These are phyloP conservation scores for Tachina grossa DNA, from an alignment of 2,888 invertebrate species.

Conservation along the genomic window DNA sequence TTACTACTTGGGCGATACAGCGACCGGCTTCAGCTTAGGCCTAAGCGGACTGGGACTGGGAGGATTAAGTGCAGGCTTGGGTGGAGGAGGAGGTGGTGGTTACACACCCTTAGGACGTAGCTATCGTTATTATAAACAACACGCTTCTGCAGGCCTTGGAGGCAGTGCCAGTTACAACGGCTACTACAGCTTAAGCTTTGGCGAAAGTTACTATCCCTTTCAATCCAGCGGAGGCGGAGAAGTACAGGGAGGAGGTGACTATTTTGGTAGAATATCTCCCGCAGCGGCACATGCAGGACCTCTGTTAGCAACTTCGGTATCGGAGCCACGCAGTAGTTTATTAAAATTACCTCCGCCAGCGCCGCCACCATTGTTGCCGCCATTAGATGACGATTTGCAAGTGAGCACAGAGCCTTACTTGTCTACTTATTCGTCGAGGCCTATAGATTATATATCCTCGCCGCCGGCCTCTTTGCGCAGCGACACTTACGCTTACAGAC, in stretches of 20 bases:
- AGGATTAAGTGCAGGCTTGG: conserved; percentile 64
- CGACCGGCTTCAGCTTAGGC: conserved; percentile 58
- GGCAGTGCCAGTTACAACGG: conserved; percentile 69
- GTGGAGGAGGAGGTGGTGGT: conserved; percentile 71
- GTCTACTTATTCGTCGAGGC: conserved; percentile 68
- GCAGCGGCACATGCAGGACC: conserved; percentile 75
- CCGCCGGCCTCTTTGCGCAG: conserved; percentile 67
- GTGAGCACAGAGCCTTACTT: conserved; percentile 68
- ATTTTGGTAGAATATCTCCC: conserved; percentile 75
- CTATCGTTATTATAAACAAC: conserved; percentile 73
- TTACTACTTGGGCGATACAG: conserved; percentile 72
- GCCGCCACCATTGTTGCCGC: conserved; percentile 74
- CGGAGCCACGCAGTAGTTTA: conserved; percentile 70
- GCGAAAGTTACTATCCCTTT: conserved; percentile 65
- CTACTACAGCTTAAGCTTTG: conserved; percentile 68
- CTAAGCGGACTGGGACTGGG: conserved; percentile 69
- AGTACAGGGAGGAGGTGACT: conserved; percentile 74
- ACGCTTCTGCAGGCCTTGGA: conserved; percentile 62
- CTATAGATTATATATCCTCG: conserved; percentile 68
- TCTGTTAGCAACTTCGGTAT: conserved; percentile 76
- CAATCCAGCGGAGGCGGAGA: conserved; percentile 74
- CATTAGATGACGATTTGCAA: conserved; percentile 74
- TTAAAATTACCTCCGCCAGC: conserved; percentile 72
- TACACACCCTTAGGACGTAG: conserved; percentile 73
- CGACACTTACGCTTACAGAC: conserved; percentile 67